Conservation (phyloP, 2,888 invertebrate species). For the Conus canariensis region DNA sequence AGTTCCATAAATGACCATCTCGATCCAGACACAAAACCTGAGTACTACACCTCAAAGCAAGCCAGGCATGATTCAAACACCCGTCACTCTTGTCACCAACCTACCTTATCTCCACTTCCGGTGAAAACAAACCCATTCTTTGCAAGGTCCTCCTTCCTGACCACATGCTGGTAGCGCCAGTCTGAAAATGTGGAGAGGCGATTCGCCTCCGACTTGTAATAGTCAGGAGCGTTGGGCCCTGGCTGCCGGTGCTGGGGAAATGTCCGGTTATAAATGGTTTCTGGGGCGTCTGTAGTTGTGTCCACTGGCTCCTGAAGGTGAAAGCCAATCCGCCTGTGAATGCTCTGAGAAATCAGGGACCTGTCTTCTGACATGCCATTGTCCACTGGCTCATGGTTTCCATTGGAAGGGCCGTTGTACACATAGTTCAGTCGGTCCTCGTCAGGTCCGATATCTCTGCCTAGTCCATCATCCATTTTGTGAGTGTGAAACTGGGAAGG, state of each 20-base stretch:
- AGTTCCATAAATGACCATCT: too few relatives aligned
- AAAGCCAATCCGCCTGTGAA: background rate
- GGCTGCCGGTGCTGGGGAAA: background rate
- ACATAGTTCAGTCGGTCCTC: constrained; percentile 29
- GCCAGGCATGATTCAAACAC: too few relatives aligned
- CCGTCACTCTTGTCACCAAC: background rate
- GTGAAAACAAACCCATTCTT: constrained; percentile 94
- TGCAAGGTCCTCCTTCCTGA: constrained; percentile 82
- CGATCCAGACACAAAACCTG: too few relatives aligned
- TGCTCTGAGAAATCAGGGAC: background rate
- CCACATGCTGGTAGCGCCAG: constrained; percentile 39
- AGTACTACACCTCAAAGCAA: too few relatives aligned
- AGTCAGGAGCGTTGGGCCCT: background rate
- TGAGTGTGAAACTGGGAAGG: background rate
- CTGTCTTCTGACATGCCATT: background rate
- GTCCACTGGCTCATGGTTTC: background rate
- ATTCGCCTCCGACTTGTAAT: constrained; percentile 37
- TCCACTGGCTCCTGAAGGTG: constrained; percentile 38
- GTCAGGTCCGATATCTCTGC: constrained; percentile 46
- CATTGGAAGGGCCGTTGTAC: background rate
- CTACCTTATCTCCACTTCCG: constrained; percentile 88
- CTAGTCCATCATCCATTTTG: constrained; percentile 5
- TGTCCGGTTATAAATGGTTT: background rate
- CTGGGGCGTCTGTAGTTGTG: background rate
- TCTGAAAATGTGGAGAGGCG: constrained; percentile 38